A percentile compares a stretch with the other conserved stretches of the same genome.
Evolutionary conservation across 2,888 invertebrate genomes (phyloP).

Genomic region (Tenodera sinensis): DNA sequence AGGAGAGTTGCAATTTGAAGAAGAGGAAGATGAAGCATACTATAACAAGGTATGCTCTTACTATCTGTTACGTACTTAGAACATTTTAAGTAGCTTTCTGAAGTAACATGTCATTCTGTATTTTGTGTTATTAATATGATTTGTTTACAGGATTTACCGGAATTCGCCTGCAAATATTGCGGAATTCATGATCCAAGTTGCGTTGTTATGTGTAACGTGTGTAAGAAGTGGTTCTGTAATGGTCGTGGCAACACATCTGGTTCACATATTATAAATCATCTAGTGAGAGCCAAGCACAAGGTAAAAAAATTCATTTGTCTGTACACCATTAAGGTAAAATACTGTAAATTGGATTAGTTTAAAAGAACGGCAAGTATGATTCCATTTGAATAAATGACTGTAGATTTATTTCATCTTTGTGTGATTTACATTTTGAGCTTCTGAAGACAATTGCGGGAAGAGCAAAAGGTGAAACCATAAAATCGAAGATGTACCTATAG

Average conservation of each 20-base stretch:
- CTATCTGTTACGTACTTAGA: neutral
- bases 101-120: too few species aligned
- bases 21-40: slow-evolving; percentile 88
- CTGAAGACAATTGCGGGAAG: too few species aligned
- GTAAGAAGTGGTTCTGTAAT: slow-evolving; percentile 99
- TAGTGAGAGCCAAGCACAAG: slow-evolving; percentile 98
- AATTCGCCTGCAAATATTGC: slow-evolving; percentile 98
- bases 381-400: too few species aligned
- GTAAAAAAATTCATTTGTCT: slow-evolving; percentile 34
- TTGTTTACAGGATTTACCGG: slow-evolving; percentile 73
- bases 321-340: neutral
- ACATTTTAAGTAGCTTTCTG: too few species aligned
- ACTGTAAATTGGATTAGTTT: neutral
- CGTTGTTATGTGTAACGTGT: slow-evolving; percentile 97
- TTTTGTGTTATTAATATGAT: neutral
- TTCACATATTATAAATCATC: slow-evolving; percentile 97
- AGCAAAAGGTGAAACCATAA: too few species aligned
- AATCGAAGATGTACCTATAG: too few species aligned
- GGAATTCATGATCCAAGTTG: slow-evolving; percentile 96
- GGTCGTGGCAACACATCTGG: slow-evolving; percentile 97
- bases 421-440: too few species aligned
- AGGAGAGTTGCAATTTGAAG: slow-evolving; percentile 90
- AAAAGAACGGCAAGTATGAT: too few species aligned
- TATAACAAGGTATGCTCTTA: slow-evolving; percentile 58
- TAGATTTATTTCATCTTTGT: too few species aligned